Evolutionary conservation across 2,797 vertebrate species (phyloP), one percentile per base, ranked within the genome.

Genomic region (Scomberomorus guttatus): DNA sequence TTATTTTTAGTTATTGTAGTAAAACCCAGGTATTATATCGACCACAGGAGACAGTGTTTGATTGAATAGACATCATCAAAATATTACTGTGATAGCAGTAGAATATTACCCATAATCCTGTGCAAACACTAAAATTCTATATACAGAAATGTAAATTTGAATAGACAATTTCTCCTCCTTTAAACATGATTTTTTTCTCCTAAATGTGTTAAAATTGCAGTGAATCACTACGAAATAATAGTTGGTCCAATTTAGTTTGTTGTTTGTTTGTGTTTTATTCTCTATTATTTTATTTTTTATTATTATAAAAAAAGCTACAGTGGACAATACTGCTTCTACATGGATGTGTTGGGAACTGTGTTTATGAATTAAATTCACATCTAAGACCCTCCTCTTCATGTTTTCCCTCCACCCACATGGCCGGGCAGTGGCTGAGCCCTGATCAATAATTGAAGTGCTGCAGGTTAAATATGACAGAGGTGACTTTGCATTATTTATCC

Each of bases 401-500:
- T 81, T 32, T 32, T 6, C 20, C 27, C 63, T 64, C 81, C 67
- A 7, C 56, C 66, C 78, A 75, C 82, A 13, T 0, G 39, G 14
- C 63, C 15, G 2, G 54, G 65, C 37, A 5, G 22, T 1, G 10
- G 32, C 64, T 14, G 7, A 61, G 79, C 8, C 50, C 75, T 59
- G 68, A 87, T 94, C 78, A 92, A 93, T 93, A 87, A 93, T 93
- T 90, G 58, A 94, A 58, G 17, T 2, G 1, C 56, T 65, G 82
- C 87, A 77, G 82, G 90, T 93, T 84, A 93, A 93, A 93, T 88
- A 90, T 84, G 88, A 82, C 88, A 82, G 87, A 65, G 89, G 66
- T 81, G 86, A 62, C 59, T 39, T 10, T 93, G 83, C 86, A 94
- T 94, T 87, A 94, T 93, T 94, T 25, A 93, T 88, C 77, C 54